Base-by-base conservation (phyloP, 2,888 invertebrate genomes). In the Hirtodrosophila duncani region DNA sequence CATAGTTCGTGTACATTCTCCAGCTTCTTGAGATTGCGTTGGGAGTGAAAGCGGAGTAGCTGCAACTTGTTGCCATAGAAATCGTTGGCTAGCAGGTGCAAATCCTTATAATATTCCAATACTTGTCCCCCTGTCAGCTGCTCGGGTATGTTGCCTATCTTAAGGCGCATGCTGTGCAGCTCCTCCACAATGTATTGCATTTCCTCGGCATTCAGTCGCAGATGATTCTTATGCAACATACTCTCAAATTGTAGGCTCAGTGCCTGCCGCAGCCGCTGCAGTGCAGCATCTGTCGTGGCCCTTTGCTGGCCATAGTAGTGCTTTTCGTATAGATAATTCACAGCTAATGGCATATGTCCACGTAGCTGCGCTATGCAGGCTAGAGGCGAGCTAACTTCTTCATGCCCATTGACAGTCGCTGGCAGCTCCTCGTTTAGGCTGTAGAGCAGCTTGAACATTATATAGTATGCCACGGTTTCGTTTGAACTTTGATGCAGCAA, bases 361-460 rank as follows among this genome's bases (percentile, higher is more conserved):
- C 82, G 63, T 26, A 82, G n/a, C 36, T 79, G 70, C 37, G 62
- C 29, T 8, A 83, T 39, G 14, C 82, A 82, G 33, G 53, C 53
- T 9, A 53, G 36, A 0, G 67, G 23, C 3, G 9, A 13, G 11
- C 23, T 13, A n/a, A 11, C 13, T 21, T 34, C 7, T 11, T 20
- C 8, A 11, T n/a, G n/a, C 4, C 2, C 20, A 7, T 10, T 24
- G 2, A 18, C 37, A 8, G 16, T 17, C 4, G 24, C 9, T 1
- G 82, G 82, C 41, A 82, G 27, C 38, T 82, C 75, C 6, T 48
- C 58, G 16, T 52, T 75, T 3, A 81, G 34, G 0, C 48, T 44
- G 9, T 75, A 68, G 63, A 83, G 68, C 24, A 82, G 63, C 45
- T 83, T 83, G 31, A 82, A 56, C 82, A 82, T 82, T 3, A 82